These are phyloP conservation scores for Larimichthys polyactis DNA, from an alignment of 2,113 vertebrate species.

Conservation along the genomic window DNA sequence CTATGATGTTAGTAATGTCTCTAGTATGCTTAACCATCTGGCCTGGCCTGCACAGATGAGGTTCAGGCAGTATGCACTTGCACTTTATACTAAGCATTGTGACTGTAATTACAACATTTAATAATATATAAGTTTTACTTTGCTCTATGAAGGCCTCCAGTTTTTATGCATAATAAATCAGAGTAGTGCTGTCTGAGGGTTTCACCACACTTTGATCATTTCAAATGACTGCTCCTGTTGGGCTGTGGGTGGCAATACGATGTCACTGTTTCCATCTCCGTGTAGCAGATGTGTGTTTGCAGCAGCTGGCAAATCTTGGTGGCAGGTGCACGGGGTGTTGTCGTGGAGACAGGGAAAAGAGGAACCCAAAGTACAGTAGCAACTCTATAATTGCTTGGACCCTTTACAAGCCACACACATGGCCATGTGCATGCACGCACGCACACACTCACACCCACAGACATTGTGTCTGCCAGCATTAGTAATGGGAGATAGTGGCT, in stretches of 20 bases:
- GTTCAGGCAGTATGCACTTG: neutral
- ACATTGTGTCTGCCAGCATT: neutral
- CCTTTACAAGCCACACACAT: neutral
- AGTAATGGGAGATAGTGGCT: neutral
- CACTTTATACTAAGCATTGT: neutral
- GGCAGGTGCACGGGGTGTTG: slow-evolving; percentile 11
- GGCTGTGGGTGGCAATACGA: neutral
- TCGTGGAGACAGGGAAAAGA: neutral
- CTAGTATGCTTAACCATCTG: neutral
- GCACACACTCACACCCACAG: neutral
- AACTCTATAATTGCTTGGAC: slow-evolving; percentile 8
- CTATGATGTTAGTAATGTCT: neutral
- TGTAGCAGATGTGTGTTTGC: slow-evolving; percentile 29
- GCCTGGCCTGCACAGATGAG: neutral
- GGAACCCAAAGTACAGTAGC: slow-evolving; percentile 29
- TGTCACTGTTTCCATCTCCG: neutral
- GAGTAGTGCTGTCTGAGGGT: neutral
- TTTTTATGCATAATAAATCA: slow-evolving; percentile 17
- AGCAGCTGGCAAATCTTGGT: slow-evolving; percentile 25
- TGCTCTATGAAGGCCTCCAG: neutral
- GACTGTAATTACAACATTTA: neutral
- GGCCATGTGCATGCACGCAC: neutral
- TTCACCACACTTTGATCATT: slow-evolving; percentile 21
- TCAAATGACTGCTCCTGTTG: neutral
- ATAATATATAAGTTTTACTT: too few relatives aligned